Base-by-base conservation (phyloP, 2,888 invertebrate genomes). In the Drosophila birchii region DNA sequence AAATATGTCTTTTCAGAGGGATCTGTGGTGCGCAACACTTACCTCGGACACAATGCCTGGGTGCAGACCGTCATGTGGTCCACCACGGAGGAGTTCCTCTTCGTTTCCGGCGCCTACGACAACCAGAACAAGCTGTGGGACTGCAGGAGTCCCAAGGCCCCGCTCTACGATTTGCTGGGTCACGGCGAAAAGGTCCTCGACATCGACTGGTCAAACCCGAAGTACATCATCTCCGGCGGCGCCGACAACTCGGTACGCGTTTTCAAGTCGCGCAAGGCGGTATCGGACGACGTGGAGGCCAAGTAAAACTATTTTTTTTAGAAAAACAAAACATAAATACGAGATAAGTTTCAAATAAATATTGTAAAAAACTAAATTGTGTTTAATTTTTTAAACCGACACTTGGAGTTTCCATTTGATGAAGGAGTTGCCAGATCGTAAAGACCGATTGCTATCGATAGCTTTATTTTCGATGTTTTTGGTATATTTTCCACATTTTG, bases 111-210 rank as follows among this genome's bases (percentile, higher is more conserved):
- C 3, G 96, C 97, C 0, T 98, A 98, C 90, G 99, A 99, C 90
- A 95, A 96, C 78, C 94, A 96, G 73, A 95, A 98, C 70, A 99
- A 99, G 93, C 93, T 99, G 55, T 99, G 99, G 99, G 99, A 99
- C 92, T 95, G 96, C 6, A 94, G 98, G 91, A 98, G 98, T 91
- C 96, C 98, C 0, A 96, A 96, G 90, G 97, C 97, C 0, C 97
- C 99, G 0, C 93, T 99, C 0, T 99, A 96, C 91, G 98, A 99
- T 91, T 93, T 99, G 82, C 95, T 95, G 60, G 99, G 99, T 0
- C 99, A 99, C 91, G 96, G 97, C 88, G 98, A 98, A 89, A 98
- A 97, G 92, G 96, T 98, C 8, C 93, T 99, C 57, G 96, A 97
- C 91, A 97, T 97, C 80, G 97, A 98, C 93, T 99, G 99, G 99